Base-by-base conservation (phyloP, 2,797 vertebrate genomes). In the Gallinago stenura region DNA sequence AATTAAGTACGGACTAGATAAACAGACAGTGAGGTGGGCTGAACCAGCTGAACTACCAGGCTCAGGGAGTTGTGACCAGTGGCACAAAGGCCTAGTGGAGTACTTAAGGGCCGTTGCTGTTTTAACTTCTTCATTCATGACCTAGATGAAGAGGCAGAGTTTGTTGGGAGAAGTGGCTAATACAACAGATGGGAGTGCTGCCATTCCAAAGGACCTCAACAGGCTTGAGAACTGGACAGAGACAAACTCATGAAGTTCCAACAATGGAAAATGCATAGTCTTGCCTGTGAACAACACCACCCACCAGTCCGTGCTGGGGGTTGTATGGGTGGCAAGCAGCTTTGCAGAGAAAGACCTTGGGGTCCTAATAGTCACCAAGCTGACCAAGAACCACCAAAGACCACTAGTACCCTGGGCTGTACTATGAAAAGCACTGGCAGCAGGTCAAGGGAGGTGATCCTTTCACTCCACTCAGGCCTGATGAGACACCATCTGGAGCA, bases 21-120 rank as follows among this genome's bases (percentile, higher is more conserved):
- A 92, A 50, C 5, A 35, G 30, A 33, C 28, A 39, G 26, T 3
- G 10, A 33, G 9, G 26, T 9, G 30, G 15, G 33, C 45, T 35
- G 41, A 88, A n/a, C 5, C 45, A 20, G 11, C 30, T 33, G 48
- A 41, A 79, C 39, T 26, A 57, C 41, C 15, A 5, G 48, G 81
- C 68, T 71, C 70, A 16, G 57, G 0, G 0, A 9, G 15, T 11
- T 64, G 31, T 3, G 9, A 70, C 11, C 56, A 65, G 50, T 12
- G 45, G 13, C 45, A 69, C 17, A 41, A 45, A 51, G 16, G 30
- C 51, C 37, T 39, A 57, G 12, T 4, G 24, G 14, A n/a, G 19
- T 35, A 65, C 19, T 25, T 31, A 7, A 37, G 28, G 26, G 30
- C 13, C 24, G 13, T 22, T 18, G 8, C 24, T 68, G 43, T 46